A percentile compares a stretch with the other conserved stretches of the same genome.
These are phyloP conservation scores for Cyclura pinguis DNA, from an alignment of 2,797 vertebrate genomes.

Conservation along the genomic window DNA sequence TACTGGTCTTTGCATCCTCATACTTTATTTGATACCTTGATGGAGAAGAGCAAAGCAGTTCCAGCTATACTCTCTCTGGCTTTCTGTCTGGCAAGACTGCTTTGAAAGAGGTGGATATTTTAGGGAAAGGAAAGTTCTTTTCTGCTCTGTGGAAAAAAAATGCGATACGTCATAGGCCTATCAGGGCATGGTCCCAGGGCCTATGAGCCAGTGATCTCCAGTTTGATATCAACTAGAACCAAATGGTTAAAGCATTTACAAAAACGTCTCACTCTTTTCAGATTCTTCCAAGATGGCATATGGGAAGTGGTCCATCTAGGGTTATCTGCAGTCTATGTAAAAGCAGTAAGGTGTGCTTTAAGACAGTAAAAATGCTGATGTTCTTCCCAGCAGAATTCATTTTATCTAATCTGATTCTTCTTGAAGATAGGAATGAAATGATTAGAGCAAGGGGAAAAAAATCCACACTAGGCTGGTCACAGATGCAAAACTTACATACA, in stretches of 20 bases:
- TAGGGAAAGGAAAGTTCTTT: not conserved
- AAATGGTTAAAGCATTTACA: not conserved
- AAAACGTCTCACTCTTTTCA: not conserved
- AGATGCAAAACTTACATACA: not conserved
- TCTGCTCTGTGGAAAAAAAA: not conserved
- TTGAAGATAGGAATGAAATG: not conserved
- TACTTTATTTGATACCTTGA: not conserved
- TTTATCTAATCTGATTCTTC: not conserved
- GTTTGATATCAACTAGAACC: not conserved
- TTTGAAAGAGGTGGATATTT: slow-evolving; percentile 3
- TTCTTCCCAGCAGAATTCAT: not conserved
- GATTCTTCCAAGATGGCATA: no score
- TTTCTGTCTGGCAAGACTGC: not conserved
- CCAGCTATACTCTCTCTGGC: not conserved
- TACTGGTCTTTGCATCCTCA: not conserved
- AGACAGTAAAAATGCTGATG: not conserved
- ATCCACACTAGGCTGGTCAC: not conserved
- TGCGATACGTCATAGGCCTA: not conserved
- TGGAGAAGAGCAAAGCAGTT: not conserved
- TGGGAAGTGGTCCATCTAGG: no score
- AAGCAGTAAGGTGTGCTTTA: not conserved
- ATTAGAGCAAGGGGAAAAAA: not conserved
- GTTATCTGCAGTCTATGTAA: not conserved
- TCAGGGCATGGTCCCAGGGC: not conserved
- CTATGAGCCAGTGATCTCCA: not conserved